These are phyloP conservation scores for Moxostoma hubbsi DNA, from an alignment of 2,797 vertebrate genomes.

Conservation along the genomic window DNA sequence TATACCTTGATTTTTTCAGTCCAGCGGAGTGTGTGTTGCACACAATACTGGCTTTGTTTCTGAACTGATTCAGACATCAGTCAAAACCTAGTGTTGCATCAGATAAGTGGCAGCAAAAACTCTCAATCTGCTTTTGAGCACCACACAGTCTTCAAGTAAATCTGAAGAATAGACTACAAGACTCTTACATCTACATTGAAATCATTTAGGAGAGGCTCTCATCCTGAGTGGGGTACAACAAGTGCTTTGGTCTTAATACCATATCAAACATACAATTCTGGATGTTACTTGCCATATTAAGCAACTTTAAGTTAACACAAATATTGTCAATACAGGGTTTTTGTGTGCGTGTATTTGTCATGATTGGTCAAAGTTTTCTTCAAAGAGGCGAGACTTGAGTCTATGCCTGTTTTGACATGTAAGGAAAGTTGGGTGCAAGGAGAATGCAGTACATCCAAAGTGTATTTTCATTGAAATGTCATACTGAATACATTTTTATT, in stretches of 20 bases:
- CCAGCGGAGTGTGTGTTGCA: neutral
- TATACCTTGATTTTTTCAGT: no score
- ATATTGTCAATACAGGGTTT: neutral
- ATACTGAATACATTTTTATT: no score
- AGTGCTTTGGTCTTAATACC: neutral
- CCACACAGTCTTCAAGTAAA: neutral
- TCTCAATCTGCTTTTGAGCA: neutral
- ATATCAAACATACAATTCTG: neutral
- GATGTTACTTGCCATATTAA: neutral
- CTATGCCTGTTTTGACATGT: constrained; percentile 1
- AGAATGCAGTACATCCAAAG: no score
- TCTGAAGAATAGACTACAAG: neutral
- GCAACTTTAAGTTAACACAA: neutral
- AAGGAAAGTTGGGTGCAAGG: neutral
- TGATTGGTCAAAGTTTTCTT: neutral
- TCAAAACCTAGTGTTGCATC: neutral
- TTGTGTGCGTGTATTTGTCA: neutral
- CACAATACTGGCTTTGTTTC: neutral
- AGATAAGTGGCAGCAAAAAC: neutral
- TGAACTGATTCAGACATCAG: neutral
- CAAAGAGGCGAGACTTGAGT: neutral
- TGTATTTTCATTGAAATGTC: no score
- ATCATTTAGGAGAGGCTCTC: constrained; percentile 7
- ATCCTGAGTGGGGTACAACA: neutral
- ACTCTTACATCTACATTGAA: neutral